Percentiles rank a stretch among this genome's conserved stretches.
Evolutionary conservation across 2,888 invertebrate species (phyloP).

Genomic region (Mimas tiliae): DNA sequence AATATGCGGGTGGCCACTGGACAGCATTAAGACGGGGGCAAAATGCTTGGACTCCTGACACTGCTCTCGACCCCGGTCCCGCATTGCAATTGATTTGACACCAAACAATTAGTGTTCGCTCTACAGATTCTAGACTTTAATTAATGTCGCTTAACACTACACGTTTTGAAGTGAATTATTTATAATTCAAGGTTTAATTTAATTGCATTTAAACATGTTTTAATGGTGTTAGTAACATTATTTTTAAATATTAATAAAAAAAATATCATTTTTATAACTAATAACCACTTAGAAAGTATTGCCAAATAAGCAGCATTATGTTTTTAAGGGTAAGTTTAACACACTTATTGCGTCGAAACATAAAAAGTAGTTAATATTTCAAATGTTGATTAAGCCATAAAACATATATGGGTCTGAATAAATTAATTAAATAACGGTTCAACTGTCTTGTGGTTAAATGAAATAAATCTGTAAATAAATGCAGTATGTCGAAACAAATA

Average conservation of each 20-base stretch:
- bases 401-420: background rate
- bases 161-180: constrained; percentile 10
- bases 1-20: constrained; percentile 80
- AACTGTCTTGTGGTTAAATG: background rate
- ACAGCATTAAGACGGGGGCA: constrained; percentile 69
- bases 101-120: constrained; percentile 50
- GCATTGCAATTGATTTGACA: constrained; percentile 51
- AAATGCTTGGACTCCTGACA: constrained; percentile 53
- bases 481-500: constrained; percentile 29
- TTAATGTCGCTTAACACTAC: constrained; percentile 58
- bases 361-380: too few species aligned
- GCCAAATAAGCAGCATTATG: background rate
- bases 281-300: background rate
- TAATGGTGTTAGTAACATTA: too few species aligned
- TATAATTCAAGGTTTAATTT: too few species aligned
- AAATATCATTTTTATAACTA: background rate
- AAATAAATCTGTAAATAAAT: constrained; percentile 46
- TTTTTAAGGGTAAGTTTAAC: background rate
- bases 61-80: constrained; percentile 46
- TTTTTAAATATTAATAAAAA: too few species aligned
- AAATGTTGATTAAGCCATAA: background rate
- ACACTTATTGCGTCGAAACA: too few species aligned
- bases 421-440: background rate
- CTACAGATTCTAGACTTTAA: constrained; percentile 59
- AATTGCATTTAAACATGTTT: background rate